phyloP scores from a whole-genome alignment of 2,797 vertebrate genomes.

The Peromyscus nudipes region DNA sequence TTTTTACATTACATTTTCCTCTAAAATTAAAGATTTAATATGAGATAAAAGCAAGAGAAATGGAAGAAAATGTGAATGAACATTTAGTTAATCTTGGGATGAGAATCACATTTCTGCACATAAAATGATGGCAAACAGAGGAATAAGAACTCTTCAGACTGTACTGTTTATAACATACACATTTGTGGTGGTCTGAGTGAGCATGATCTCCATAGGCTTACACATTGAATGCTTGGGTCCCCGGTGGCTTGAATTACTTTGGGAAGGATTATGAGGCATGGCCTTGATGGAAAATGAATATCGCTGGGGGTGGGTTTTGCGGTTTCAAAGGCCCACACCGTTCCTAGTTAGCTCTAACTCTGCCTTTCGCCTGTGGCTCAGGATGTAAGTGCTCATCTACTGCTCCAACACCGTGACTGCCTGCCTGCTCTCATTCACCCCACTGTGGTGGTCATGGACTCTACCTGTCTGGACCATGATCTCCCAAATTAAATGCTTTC shows the following conservation, averaged over 20 bases:
- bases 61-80: neutral
- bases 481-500: neutral
- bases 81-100: neutral
- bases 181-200: neutral
- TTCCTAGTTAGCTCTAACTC: neutral
- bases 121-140: neutral
- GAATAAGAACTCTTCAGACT: neutral
- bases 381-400: neutral
- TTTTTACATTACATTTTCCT: neutral
- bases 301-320: neutral
- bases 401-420: neutral
- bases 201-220: neutral
- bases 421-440: neutral
- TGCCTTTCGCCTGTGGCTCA: no score
- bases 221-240: neutral
- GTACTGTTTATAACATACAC: no score
- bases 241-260: neutral
- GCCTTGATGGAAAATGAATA: neutral
- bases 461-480: neutral
- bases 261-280: neutral
- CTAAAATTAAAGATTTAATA: conserved; percentile 5
- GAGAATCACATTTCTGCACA: neutral
- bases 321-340: neutral
- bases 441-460: neutral
- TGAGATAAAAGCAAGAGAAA: conserved; percentile 13